Evolutionary conservation across 2,113 vertebrate species (phyloP), one percentile per base, ranked within the genome.

Genomic region (Thoracochromis brauschi): DNA sequence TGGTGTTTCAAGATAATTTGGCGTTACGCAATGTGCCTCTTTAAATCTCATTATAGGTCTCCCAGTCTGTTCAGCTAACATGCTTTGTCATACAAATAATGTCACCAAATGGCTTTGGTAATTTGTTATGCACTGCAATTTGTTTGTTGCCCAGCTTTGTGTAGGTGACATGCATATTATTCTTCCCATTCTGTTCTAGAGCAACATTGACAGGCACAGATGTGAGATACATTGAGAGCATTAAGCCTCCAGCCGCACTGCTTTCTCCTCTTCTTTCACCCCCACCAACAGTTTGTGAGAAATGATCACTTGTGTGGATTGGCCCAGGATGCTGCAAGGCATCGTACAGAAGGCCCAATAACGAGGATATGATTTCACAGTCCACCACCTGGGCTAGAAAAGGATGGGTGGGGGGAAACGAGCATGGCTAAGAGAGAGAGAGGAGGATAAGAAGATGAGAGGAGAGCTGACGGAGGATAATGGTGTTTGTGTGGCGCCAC

Each of bases 71-170:
- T 80, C 73, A 53, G 63, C 83, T 87, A 93, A 95, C 86, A 88
- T 81, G 68, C 82, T 87, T 90, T 93, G 86, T 94, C 90, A 93
- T 86, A 93, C 68, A 80, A 93, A 93, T 91, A 93, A 94, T 89
- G 58, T 80, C 85, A 86, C 80, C 75, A 84, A 90, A 88, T 88
- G 80, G 87, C 80, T 89, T 81, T 82, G 63, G 84, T 91, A 87
- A 85, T 91, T 87, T 90, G 80, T 88, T 92, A 80, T 82, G 85
- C 53, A 9, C 73, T 60, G 82, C 82, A 90, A 31, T 91, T 90
- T 94, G 82, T 94, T 88, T 92, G 82, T 78, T 82, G 71, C 35
- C 83, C 47, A 55, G 75, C 82, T 88, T 91, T 83, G 85, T 81
- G 73, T 78, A 87, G 87, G 85, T 88, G 90, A 63, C 85, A 89